A percentile compares a stretch with the other conserved stretches of the same genome.
phyloP scores from a whole-genome alignment of 2,113 vertebrate species.

The Balaeniceps rex region DNA sequence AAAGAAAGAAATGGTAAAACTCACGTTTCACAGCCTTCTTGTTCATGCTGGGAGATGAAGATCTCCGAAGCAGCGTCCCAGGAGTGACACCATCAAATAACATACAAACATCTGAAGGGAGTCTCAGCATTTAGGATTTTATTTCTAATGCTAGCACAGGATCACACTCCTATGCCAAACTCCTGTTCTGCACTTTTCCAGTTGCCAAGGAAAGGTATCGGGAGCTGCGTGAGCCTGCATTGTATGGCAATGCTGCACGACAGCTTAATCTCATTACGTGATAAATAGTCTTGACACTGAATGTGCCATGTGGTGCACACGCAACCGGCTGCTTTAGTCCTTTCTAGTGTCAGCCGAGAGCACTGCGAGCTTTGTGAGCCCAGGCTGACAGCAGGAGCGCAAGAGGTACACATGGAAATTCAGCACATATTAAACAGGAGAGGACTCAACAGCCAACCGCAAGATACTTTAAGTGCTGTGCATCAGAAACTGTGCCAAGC shows the following conservation, averaged over 20 bases:
- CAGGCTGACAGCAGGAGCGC: background rate
- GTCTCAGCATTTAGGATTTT: conserved; percentile 5
- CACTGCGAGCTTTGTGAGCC: background rate
- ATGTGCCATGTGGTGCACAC: background rate
- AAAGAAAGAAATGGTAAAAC: background rate
- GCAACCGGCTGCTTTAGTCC: background rate
- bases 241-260: background rate
- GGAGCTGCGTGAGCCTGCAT: background rate
- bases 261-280: background rate
- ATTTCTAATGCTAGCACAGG: background rate
- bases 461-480: background rate
- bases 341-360: background rate
- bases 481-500: background rate
- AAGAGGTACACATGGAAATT: background rate
- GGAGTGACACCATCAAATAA: conserved; percentile 10
- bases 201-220: background rate
- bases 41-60: background rate
- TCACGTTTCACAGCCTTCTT: conserved; percentile 44
- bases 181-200: background rate
- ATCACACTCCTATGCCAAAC: background rate
- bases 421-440: background rate
- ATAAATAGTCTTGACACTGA: conserved; percentile 2
- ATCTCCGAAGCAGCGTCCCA: background rate
- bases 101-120: background rate
- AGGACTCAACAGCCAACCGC: rapidly evolving